Conservation (phyloP, 2,888 invertebrate species). For the Shargacucullia verbasci region DNA sequence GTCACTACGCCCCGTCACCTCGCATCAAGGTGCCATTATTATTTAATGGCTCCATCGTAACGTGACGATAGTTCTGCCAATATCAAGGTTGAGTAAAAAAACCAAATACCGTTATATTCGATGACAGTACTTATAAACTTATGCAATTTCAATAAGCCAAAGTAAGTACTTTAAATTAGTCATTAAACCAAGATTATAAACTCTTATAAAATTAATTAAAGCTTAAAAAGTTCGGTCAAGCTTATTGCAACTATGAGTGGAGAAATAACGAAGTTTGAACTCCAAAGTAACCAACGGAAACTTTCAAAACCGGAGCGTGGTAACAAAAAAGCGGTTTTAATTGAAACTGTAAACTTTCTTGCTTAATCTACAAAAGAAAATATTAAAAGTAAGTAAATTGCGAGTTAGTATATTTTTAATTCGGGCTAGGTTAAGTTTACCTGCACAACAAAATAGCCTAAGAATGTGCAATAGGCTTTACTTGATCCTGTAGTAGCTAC, state of each 20-base stretch:
- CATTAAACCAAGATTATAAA: conserved; percentile 54
- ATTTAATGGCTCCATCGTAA: no score
- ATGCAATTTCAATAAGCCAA: conserved; percentile 22
- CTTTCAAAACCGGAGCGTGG: conserved; percentile 52
- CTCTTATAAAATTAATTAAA: conserved; percentile 67
- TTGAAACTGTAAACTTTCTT: conserved; percentile 65
- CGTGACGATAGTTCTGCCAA: no score
- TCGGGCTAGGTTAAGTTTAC: background rate
- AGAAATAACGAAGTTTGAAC: conserved; percentile 64
- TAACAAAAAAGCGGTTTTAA: conserved; percentile 62
- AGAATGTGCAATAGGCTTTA: no score
- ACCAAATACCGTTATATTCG: conserved; percentile 30
- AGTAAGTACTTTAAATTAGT: conserved; percentile 37
- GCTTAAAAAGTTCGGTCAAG: conserved; percentile 67
- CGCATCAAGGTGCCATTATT: no score
- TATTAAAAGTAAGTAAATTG: conserved; percentile 46
- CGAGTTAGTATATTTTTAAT: conserved; percentile 17
- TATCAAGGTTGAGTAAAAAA: background rate
- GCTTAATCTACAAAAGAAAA: conserved; percentile 54
- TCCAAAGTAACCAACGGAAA: conserved; percentile 60
- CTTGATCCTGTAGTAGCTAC: no score
- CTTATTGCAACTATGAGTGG: conserved; percentile 71
- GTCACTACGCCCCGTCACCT: no score
- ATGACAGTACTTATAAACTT: no score
- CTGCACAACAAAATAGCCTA: background rate